These are phyloP conservation scores for Yponomeuta plumbellus DNA, from an alignment of 2,888 invertebrate genomes.

Conservation along the genomic window DNA sequence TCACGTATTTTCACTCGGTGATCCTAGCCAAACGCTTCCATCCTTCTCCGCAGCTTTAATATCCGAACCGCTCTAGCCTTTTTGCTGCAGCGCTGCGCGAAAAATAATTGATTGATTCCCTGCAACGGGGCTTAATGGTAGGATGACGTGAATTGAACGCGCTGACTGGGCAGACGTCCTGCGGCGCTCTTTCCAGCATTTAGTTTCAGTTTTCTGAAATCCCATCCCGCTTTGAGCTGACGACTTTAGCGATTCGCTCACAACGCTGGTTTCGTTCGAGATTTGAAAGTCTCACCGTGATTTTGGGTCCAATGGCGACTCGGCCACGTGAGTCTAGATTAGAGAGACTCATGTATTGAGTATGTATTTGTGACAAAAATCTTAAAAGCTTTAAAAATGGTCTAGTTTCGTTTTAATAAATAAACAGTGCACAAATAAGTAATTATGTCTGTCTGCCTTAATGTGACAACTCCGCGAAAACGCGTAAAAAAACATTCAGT, in stretches of 20 bases:
- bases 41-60: constrained; percentile 59
- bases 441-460: too few relatives aligned
- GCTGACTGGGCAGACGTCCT: constrained; percentile 12
- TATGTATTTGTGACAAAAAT: too few relatives aligned
- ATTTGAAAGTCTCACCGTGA: too few relatives aligned
- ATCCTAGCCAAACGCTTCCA: constrained; percentile 30
- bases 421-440: too few relatives aligned
- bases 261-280: neutral
- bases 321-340: too few relatives aligned
- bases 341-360: too few relatives aligned
- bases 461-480: too few relatives aligned
- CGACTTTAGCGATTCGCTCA: neutral
- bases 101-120: constrained; percentile 72
- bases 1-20: neutral
- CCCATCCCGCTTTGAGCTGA: neutral
- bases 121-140: constrained; percentile 49
- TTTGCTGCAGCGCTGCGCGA: constrained; percentile 60
- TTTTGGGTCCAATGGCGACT: too few relatives aligned
- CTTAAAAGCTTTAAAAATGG: too few relatives aligned
- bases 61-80: constrained; percentile 55
- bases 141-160: constrained; percentile 52
- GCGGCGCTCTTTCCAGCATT: neutral
- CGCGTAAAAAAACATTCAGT: too few relatives aligned
- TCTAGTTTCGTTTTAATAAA: too few relatives aligned
- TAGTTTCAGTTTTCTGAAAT: neutral